Base-by-base conservation (phyloP, 2,888 invertebrate species). In the Syrphus vitripennis region DNA sequence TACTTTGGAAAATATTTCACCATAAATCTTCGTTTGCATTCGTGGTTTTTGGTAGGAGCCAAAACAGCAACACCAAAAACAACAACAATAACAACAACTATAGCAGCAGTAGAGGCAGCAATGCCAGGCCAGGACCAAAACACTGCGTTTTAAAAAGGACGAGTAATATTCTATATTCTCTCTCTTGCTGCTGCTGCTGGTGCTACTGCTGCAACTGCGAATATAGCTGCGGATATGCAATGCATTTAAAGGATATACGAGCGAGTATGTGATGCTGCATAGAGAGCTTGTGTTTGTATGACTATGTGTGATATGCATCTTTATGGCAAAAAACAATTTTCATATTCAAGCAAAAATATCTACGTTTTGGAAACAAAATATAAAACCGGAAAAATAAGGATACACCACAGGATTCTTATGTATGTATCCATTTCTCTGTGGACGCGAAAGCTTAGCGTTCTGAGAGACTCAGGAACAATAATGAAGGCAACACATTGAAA, bases 1-100 rank as follows among this genome's bases (percentile, higher is more conserved):
- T 86, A 70, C 77, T 78, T 81, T 86, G 82, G 63, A 77, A 82
- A 86, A 78, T 82, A 86, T 86, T 82, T 86, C 71, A 74, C 82
- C 86, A 82, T 86, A 82, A 86, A 86, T 86, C 86, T 86, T 81
- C 86, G 72, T 86, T 67, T 77, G 72, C 65, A 61, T 61, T 72
- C 84, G 81, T 86, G 81, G 84, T 86, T 77, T 86, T 77, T 77
- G 40, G 74, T 74, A 29, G 29, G 10, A 31, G 40, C 50, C 40
- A n/a, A 29, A 75, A 72, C 29, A 72, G 3, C 65, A 50, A 55
- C 70, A 70, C 29, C 40, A 37, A 31, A 63, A 76, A 37, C 55
- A 81, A 67, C 16, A 75, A 29, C 53, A 71, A 31, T 67, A 61
- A 19, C 6, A 81, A 55, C 45, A 40, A 29, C 24, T 24, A 19